phyloP scores from a whole-genome alignment of 2,113 vertebrate species.

The Pelecanoides urinatrix region DNA sequence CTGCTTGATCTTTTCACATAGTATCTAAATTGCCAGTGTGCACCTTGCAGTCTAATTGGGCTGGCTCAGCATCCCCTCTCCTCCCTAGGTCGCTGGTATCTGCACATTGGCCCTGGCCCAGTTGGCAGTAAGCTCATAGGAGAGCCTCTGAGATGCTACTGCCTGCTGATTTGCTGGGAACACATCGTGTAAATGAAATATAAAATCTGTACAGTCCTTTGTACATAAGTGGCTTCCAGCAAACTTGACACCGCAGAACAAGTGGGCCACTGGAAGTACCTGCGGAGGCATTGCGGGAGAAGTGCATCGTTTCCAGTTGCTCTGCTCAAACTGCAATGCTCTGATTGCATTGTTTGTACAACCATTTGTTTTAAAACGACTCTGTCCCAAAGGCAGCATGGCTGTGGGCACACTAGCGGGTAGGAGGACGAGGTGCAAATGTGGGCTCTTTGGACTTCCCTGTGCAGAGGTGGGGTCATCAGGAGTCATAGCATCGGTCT shows the following conservation, averaged over 20 bases:
- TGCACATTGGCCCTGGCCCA: neutral
- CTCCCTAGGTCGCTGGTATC: neutral
- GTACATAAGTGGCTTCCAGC: neutral
- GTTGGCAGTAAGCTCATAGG: neutral
- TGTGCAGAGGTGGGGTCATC: neutral
- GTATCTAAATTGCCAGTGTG: neutral
- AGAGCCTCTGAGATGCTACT: neutral
- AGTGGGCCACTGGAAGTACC: neutral
- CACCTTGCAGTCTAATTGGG: neutral
- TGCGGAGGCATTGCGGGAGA: fast-evolving
- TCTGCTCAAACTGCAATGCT: neutral
- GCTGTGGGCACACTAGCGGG: neutral
- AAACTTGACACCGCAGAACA: neutral
- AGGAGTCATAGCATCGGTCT: neutral
- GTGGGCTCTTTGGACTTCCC: neutral
- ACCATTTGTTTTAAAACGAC: neutral
- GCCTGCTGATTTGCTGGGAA: neutral
- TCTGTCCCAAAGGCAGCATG: neutral
- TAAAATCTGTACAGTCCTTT: neutral
- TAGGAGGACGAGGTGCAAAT: neutral
- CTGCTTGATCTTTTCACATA: neutral
- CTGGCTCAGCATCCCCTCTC: neutral
- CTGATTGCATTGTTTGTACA: neutral
- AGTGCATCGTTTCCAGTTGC: neutral
- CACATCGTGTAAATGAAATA: fast-evolving